phyloP scores from a whole-genome alignment of 2,113 vertebrate genomes.

The Poeciliopsis turrubarensis region DNA sequence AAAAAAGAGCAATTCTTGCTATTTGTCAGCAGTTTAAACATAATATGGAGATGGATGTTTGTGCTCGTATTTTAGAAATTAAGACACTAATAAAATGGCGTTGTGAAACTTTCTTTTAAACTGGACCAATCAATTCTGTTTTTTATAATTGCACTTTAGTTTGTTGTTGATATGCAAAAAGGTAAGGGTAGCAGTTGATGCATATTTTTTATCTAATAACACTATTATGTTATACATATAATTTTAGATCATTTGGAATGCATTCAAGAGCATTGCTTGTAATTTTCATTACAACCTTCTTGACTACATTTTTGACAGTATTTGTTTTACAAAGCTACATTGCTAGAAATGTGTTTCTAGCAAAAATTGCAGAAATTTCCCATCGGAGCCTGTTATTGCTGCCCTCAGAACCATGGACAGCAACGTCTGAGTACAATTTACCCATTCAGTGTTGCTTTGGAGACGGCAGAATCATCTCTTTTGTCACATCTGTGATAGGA shows the following conservation, averaged over 20 bases:
- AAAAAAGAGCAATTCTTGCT: too few species aligned
- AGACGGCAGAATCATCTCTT: constrained; percentile 10
- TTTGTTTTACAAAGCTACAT: not conserved
- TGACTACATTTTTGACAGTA: not conserved
- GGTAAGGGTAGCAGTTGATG: not conserved
- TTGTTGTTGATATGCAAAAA: not conserved
- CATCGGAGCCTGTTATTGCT: not conserved
- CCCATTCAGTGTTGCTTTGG: constrained; percentile 52
- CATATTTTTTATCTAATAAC: too few species aligned
- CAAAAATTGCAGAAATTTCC: not conserved
- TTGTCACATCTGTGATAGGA: not conserved
- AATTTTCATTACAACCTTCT: not conserved
- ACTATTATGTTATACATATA: too few species aligned
- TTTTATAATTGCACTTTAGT: too few species aligned
- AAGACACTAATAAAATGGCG: not conserved
- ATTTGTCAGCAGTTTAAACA: not conserved
- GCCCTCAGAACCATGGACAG: constrained; percentile 7
- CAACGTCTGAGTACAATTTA: constrained; percentile 1
- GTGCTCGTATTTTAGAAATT: too few species aligned
- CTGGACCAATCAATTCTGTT: not conserved
- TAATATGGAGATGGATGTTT: too few species aligned
- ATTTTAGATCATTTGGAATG: too few species aligned
- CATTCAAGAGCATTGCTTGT: too few species aligned
- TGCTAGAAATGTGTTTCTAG: not conserved
- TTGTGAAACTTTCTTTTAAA: not conserved